These are phyloP conservation scores for Galleria mellonella DNA, from an alignment of 1,140 invertebrate species.

Conservation along the genomic window DNA sequence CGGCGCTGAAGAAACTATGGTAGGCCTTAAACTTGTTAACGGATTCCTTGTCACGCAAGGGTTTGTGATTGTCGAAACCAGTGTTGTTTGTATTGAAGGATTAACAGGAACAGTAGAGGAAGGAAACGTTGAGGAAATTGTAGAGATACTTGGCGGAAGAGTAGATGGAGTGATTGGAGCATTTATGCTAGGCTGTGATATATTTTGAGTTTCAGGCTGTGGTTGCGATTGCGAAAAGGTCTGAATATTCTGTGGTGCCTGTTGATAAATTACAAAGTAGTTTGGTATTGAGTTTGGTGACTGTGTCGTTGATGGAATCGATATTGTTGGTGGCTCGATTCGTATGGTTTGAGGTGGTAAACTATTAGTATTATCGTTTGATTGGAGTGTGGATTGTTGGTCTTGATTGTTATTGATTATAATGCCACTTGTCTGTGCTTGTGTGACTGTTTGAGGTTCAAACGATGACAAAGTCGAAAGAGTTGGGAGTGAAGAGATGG, in stretches of 20 bases:
- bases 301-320: conserved; percentile 4
- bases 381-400: neutral
- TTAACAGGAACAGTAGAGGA: neutral
- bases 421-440: neutral
- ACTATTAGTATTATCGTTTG: too few relatives aligned
- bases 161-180: neutral
- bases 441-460: neutral
- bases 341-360: too few relatives aligned
- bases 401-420: neutral
- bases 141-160: neutral
- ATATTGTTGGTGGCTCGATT: neutral
- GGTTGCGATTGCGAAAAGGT: neutral
- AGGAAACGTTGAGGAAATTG: neutral
- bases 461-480: neutral
- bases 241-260: conserved; percentile 18
- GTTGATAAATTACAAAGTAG: conserved; percentile 27
- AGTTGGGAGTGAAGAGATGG: neutral
- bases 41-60: too few relatives aligned
- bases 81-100: too few relatives aligned
- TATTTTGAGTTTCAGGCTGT: neutral
- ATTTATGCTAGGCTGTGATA: too few relatives aligned
- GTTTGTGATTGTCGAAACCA: too few relatives aligned
- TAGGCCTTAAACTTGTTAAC: too few relatives aligned
- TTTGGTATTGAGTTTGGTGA: conserved; percentile 4
- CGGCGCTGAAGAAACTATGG: neutral